A percentile compares a stretch with the other conserved stretches of the same genome.
Evolutionary conservation across 2,113 vertebrate genomes (phyloP).

Genomic region (Hippocampus guttulatus): DNA sequence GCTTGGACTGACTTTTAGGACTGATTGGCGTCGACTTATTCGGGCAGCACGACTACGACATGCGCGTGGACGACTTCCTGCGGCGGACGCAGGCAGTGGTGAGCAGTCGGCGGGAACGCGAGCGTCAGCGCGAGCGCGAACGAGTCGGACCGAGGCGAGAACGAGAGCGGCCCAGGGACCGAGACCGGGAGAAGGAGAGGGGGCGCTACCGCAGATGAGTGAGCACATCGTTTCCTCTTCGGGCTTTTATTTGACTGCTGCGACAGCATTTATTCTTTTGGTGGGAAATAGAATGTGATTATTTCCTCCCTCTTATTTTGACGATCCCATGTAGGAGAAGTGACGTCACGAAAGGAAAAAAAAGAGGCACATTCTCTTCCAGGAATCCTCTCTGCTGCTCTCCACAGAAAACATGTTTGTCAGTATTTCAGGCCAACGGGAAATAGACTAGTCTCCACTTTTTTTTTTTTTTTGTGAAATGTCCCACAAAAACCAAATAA

Average conservation of each 20-base stretch:
- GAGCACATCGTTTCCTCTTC: slow-evolving; percentile 14
- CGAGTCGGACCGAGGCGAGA: slow-evolving; percentile 75
- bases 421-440: not conserved
- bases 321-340: not conserved
- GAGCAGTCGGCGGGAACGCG: slow-evolving; percentile 86
- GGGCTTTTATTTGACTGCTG: slow-evolving; percentile 18
- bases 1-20: not conserved
- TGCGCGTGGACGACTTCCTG: slow-evolving; percentile 97
- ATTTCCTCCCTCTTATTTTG: not conserved
- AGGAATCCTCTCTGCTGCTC: slow-evolving; percentile 13
- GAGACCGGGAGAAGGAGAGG: slow-evolving; percentile 89
- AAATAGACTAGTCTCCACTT: not conserved
- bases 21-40: not conserved
- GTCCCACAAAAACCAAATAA: not conserved
- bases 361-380: not conserved
- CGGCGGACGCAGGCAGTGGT: slow-evolving; percentile 94
- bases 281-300: slow-evolving; percentile 14
- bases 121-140: slow-evolving; percentile 87
- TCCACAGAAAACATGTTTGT: not conserved
- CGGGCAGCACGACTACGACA: slow-evolving; percentile 93
- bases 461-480: slow-evolving; percentile 27
- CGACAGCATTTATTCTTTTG: not conserved
- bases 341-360: slow-evolving; percentile 2
- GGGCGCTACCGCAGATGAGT: slow-evolving; percentile 84
- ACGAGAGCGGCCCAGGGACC: slow-evolving; percentile 76